Base-by-base conservation (phyloP, 2,888 invertebrate species). In the Trachelus stipa region DNA sequence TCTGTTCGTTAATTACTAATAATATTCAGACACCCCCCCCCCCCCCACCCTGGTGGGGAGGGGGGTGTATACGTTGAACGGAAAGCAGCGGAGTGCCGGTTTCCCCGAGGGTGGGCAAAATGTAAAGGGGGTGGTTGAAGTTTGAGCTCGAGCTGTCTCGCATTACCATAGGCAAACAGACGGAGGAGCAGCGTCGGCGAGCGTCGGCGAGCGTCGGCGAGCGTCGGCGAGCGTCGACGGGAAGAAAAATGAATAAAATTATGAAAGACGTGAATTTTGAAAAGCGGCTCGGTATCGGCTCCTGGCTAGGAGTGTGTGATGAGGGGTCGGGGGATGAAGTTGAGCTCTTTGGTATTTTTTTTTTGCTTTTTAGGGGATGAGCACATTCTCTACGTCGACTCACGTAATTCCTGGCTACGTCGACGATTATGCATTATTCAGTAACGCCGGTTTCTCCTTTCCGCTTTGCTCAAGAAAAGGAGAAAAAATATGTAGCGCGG, bases 1-100 rank as follows among this genome's bases (percentile, higher is more conserved):
- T 87, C 86, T 86, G 88, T 86, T 82, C 86, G 88, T 88, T 90
- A 90, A 91, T 91, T 90, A 91, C 90, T 91, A 91, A 91, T 91
- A 91, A 91, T 90, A 91, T 91, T 91, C 91, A 90, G 90, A 86
- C 87, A 81, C 77, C 76, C 69, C 37, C 37, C 11, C 11, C 77
- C 76, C 69, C 37, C 37, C 11, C 11, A 0, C 4, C 79, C 75
- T 74, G 33, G 81, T 40, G 71, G 78, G 69, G 35, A 79, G 81
- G 80, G 81, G 81, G 86, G 86, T 86, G 83, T 86, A 85, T 86
- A 76, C 75, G 80, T 40, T 68, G 77, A 35, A 77, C 77, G 35
- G 30, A 71, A 69, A 73, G 30, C 31, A 33, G 76, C 71, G 81
- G 74, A 80, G 74, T 78, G 76, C 74, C 69, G 80, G 73, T 73